Evolutionary conservation across 2,888 invertebrate species (phyloP).

Genomic region (Drosophila lutescens): DNA sequence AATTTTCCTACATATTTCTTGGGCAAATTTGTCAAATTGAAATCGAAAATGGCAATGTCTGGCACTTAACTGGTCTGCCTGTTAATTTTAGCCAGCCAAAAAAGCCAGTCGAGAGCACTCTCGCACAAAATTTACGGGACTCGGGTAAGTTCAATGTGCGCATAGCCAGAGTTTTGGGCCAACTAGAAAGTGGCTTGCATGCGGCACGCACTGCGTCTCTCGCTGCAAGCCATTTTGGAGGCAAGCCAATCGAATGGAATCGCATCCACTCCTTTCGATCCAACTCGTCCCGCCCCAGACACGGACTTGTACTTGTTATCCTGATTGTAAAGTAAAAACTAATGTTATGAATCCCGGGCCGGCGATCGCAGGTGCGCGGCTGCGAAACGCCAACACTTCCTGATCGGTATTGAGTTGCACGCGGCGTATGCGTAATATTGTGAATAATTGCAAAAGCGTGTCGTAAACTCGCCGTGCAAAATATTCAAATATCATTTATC

Average conservation of each 20-base stretch:
- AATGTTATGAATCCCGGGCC: conserved; percentile 44
- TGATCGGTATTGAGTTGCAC: conserved; percentile 58
- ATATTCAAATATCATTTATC: conserved; percentile 57
- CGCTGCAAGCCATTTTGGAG: conserved; percentile 8
- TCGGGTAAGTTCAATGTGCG: conserved; percentile 71
- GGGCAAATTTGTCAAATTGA: conserved; percentile 67
- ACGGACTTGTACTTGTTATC: conserved; percentile 65
- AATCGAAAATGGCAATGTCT: conserved; percentile 60
- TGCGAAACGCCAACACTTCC: conserved; percentile 57
- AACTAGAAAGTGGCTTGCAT: conserved; percentile 73
- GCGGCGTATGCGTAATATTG: conserved; percentile 73
- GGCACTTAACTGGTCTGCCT: conserved; percentile 67
- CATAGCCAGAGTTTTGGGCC: conserved; percentile 67
- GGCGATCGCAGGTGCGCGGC: conserved; percentile 62
- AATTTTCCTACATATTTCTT: conserved; percentile 59
- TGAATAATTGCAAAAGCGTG: conserved; percentile 76
- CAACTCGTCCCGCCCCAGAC: conserved; percentile 37
- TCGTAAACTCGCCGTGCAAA: conserved; percentile 57
- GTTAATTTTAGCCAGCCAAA: conserved; percentile 37
- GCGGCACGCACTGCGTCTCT: conserved; percentile 62
- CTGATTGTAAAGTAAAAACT: conserved; percentile 63
- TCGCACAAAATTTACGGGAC: conserved; percentile 57
- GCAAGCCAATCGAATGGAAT: neutral
- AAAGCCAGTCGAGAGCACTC: conserved; percentile 19
- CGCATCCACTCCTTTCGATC: conserved; percentile 8